phyloP scores from a whole-genome alignment of 2,113 vertebrate species.

The Suncus etruscus region DNA sequence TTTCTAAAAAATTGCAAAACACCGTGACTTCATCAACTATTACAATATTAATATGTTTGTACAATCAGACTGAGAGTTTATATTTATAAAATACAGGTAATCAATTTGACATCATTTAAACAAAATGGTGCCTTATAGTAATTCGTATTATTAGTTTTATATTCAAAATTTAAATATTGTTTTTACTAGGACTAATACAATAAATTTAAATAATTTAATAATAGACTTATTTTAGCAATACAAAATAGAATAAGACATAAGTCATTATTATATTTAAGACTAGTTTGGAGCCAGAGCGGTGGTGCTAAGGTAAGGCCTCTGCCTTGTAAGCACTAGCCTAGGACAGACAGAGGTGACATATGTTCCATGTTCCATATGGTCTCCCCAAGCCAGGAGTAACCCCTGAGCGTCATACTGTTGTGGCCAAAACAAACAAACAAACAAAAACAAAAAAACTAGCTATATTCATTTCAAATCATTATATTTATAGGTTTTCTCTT shows the following conservation, averaged over 20 bases:
- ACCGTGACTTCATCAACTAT: no score
- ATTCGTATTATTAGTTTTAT: background rate
- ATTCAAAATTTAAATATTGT: background rate
- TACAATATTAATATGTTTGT: background rate
- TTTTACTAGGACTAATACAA: background rate
- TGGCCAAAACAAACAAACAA: no score
- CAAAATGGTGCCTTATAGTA: background rate
- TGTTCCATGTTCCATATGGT: background rate
- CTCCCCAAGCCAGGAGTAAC: no score
- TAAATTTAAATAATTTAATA: slow-evolving; percentile 5
- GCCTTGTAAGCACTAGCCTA: background rate
- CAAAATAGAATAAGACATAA: slow-evolving; percentile 35
- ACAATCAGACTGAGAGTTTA: background rate
- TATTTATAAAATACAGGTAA: background rate
- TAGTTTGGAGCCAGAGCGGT: background rate
- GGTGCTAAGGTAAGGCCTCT: no score
- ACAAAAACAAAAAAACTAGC: background rate
- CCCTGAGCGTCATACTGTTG: no score
- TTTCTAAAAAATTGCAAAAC: no score
- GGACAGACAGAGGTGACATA: rapidly evolving
- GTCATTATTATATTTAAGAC: slow-evolving; percentile 4
- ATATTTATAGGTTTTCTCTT: background rate
- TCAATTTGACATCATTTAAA: background rate
- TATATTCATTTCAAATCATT: no score
- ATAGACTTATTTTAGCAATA: slow-evolving; percentile 50